Conservation (phyloP, 2,888 invertebrate species). For the Microctonus aethiopoides region DNA sequence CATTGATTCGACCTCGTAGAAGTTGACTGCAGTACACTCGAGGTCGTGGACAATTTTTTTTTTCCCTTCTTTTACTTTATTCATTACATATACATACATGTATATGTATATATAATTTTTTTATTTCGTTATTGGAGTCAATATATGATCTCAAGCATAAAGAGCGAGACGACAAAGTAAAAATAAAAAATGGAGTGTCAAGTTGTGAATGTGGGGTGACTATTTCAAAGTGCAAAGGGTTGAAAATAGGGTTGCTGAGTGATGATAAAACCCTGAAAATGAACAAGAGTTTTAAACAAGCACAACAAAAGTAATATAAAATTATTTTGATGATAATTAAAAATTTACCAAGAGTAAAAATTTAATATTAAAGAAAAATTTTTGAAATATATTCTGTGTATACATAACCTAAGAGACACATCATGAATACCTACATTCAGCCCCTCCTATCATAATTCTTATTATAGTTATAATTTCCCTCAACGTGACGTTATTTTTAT, state of each 20-base stretch:
- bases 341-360: not conserved
- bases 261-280: no score
- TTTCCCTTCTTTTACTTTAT: slow-evolving; percentile 25
- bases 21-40: slow-evolving; percentile 35
- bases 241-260: not conserved
- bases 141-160: not conserved
- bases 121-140: not conserved
- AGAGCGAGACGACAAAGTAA: not conserved
- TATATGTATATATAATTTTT: not conserved
- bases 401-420: not conserved
- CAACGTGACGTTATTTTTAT: slow-evolving; percentile 19
- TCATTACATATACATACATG: not conserved
- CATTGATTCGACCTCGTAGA: slow-evolving; percentile 45
- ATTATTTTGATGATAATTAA: no score
- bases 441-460: slow-evolving; percentile 8
- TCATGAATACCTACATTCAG: not conserved
- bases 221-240: not conserved
- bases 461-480: slow-evolving; percentile 5
- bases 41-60: slow-evolving; percentile 37
- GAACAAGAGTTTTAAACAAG: no score
- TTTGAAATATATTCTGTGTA: not conserved
- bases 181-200: not conserved
- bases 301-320: no score
- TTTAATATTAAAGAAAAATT: not conserved
- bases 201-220: not conserved